Evolutionary conservation across 2,113 vertebrate species (phyloP).

Genomic region (Cyprinodon tularosa): DNA sequence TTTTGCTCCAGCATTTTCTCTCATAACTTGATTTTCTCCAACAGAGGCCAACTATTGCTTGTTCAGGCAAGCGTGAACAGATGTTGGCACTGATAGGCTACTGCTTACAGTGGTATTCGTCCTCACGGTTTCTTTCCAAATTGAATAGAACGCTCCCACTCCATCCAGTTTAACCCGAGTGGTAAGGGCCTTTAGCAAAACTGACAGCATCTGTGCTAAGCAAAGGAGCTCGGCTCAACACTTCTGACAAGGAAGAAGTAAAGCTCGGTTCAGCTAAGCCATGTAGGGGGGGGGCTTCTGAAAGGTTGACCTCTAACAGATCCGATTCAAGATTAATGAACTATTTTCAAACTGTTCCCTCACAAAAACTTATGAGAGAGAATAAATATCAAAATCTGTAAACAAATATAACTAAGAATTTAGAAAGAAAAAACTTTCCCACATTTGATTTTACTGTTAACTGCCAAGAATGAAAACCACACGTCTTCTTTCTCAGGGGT

Average conservation of each 20-base stretch:
- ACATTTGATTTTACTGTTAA: constrained; percentile 22
- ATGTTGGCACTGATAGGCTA: constrained; percentile 47
- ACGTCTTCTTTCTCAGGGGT: constrained; percentile 50
- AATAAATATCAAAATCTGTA: constrained; percentile 50
- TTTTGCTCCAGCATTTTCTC: neutral
- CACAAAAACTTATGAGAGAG: constrained; percentile 26
- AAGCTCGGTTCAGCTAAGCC: constrained; percentile 17
- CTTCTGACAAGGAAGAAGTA: constrained; percentile 16
- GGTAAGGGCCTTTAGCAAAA: constrained; percentile 36
- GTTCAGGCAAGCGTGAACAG: constrained; percentile 71
- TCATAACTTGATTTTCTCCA: constrained; percentile 46
- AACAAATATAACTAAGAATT: constrained; percentile 50
- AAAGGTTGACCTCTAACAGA: constrained; percentile 42
- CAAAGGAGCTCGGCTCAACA: constrained; percentile 18
- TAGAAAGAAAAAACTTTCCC: constrained; percentile 33
- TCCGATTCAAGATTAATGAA: constrained; percentile 46
- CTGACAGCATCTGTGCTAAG: constrained; percentile 32
- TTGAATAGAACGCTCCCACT: constrained; percentile 58
- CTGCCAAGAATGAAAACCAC: constrained; percentile 29
- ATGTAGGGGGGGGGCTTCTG: constrained; percentile 7
- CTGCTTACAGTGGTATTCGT: constrained; percentile 56
- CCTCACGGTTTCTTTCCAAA: constrained; percentile 53
- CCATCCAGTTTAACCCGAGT: constrained; percentile 57
- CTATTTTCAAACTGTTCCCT: constrained; percentile 22
- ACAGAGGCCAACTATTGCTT: constrained; percentile 59